Evolutionary conservation across 1,140 invertebrate species (phyloP).

Genomic region (Stratiolaelaps scimitus): DNA sequence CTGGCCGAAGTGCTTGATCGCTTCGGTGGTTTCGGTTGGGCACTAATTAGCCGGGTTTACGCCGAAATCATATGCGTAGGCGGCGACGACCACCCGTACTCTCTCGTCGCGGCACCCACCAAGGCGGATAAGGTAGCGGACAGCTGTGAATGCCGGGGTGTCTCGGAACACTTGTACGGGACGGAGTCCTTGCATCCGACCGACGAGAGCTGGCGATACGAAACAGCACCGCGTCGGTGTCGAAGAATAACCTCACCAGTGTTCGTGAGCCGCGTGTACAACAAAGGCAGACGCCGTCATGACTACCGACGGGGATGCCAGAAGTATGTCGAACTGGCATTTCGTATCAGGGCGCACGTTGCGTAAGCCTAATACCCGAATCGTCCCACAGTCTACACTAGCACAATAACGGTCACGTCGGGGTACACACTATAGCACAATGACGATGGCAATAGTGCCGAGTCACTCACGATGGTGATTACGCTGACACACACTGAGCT

Average conservation of each 20-base stretch:
- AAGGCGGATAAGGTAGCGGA: not conserved
- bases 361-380: not conserved
- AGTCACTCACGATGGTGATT: too few species aligned
- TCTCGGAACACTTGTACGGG: not conserved
- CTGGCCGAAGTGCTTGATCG: not conserved
- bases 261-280: not conserved
- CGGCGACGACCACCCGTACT: not conserved
- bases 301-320: not conserved
- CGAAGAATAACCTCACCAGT: not conserved
- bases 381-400: not conserved
- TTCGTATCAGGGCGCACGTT: too few species aligned
- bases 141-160: not conserved
- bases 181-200: not conserved
- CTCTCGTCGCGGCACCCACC: not conserved
- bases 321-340: too few species aligned
- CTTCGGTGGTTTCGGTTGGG: not conserved
- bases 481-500: too few species aligned
- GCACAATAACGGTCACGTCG: too few species aligned
- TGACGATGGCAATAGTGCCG: too few species aligned
- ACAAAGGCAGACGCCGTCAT: constrained; percentile 2
- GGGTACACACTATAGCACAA: too few species aligned
- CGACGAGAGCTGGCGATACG: not conserved
- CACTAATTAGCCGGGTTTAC: not conserved
- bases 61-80: not conserved
- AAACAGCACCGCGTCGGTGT: not conserved